Evolutionary conservation across 92 coral and sea anemone species (phyloP).

Genomic region (Montipora capitata): DNA sequence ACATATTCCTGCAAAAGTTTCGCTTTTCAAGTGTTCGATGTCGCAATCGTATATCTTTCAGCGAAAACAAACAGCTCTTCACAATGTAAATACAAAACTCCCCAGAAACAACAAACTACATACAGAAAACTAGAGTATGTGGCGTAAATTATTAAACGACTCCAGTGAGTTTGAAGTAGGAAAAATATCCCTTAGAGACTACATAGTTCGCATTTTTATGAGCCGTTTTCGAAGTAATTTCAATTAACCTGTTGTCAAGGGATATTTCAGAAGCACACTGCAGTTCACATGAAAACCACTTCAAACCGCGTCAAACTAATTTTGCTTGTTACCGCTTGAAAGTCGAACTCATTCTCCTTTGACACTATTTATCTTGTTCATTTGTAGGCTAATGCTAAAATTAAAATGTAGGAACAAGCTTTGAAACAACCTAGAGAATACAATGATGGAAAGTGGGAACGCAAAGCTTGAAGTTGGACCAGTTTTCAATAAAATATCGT

Average conservation of each 20-base stretch:
- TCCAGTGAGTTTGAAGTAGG: not conserved
- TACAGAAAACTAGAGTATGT: not conserved
- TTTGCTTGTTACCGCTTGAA: not conserved
- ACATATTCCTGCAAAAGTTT: no score
- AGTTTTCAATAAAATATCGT: no score
- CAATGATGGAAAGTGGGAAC: no score
- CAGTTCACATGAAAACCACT: no score
- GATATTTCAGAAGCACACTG: no score
- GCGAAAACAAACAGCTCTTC: not conserved
- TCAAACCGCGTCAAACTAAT: not conserved
- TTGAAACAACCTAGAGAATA: no score
- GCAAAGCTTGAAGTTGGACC: no score
- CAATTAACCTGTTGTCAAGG: not conserved
- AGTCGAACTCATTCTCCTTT: no score
- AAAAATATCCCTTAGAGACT: not conserved
- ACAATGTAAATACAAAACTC: not conserved
- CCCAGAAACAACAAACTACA: not conserved
- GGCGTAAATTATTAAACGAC: conserved; percentile 20
- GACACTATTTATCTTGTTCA: not conserved
- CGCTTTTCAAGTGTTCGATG: no score
- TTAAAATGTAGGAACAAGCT: not conserved
- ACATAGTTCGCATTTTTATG: not conserved
- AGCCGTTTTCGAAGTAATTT: not conserved
- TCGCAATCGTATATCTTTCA: no score
- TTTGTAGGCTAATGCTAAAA: not conserved